A percentile compares a stretch with the other conserved stretches of the same genome.
phyloP scores from a whole-genome alignment of 1,140 invertebrate genomes.

The Zaprionus taronus region DNA sequence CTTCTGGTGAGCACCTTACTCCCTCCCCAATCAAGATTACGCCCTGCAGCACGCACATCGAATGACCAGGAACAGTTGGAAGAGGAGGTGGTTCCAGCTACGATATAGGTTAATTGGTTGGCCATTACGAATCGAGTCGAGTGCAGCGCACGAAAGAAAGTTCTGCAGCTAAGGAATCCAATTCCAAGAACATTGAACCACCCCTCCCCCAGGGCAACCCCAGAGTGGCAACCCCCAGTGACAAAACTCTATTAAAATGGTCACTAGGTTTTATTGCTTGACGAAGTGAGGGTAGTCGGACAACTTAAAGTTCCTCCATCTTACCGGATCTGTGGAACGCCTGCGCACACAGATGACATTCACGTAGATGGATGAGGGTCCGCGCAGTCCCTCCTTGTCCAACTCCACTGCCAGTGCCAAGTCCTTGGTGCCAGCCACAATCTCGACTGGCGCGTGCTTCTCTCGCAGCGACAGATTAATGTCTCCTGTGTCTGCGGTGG shows the following conservation, averaged over 20 bases:
- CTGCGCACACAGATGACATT: slow-evolving; percentile 93
- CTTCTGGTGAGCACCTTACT: neutral
- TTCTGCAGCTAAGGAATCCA: slow-evolving; percentile 47
- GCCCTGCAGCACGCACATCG: slow-evolving; percentile 33
- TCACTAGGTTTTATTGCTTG: slow-evolving; percentile 55
- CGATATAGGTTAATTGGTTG: slow-evolving; percentile 77
- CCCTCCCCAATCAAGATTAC: slow-evolving; percentile 20
- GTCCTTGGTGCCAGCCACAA: slow-evolving; percentile 91
- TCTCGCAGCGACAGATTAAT: slow-evolving; percentile 92
- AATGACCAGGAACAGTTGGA: slow-evolving; percentile 10
- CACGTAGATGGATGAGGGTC: slow-evolving; percentile 93
- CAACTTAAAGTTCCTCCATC: slow-evolving; percentile 15
- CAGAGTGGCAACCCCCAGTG: neutral
- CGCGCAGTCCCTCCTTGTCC: slow-evolving; percentile 93
- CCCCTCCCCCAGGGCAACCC: slow-evolving; percentile 16
- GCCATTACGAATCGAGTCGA: slow-evolving; percentile 42
- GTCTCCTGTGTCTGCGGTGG: slow-evolving; percentile 88
- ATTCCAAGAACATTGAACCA: slow-evolving; percentile 41
- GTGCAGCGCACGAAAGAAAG: slow-evolving; percentile 47
- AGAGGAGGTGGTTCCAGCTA: slow-evolving; percentile 13
- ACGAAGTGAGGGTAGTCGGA: slow-evolving; percentile 23
- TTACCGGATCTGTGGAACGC: slow-evolving; percentile 91
- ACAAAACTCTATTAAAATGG: slow-evolving; percentile 33
- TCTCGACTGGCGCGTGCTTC: slow-evolving; percentile 90
- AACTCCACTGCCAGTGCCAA: slow-evolving; percentile 90